phyloP scores from a whole-genome alignment of 2,113 vertebrate species.

The Dipodomys ordii region DNA sequence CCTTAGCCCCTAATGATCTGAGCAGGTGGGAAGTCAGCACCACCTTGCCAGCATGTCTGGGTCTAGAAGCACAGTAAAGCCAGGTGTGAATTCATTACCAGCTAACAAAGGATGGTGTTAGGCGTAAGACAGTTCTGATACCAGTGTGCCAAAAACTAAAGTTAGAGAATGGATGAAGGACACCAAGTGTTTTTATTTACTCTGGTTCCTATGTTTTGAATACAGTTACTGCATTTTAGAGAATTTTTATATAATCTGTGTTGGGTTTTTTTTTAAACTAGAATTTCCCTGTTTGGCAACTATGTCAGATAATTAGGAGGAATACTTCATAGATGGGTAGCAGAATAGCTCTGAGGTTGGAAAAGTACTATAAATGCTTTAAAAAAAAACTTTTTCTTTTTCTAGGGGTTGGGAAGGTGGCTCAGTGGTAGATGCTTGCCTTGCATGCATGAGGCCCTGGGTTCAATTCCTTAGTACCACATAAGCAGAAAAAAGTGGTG shows the following conservation, averaged over 20 bases:
- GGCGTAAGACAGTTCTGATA: accelerated
- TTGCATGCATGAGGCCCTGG: too few relatives aligned
- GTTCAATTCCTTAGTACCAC: too few relatives aligned
- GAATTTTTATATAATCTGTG: not conserved
- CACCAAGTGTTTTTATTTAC: not conserved
- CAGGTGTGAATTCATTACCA: accelerated
- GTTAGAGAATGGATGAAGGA: not conserved
- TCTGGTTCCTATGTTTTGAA: not conserved
- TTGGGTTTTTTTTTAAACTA: not conserved
- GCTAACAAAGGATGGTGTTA: not conserved
- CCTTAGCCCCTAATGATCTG: not conserved
- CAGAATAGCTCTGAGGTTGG: not conserved
- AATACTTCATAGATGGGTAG: not conserved
- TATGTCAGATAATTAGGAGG: not conserved
- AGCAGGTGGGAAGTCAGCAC: accelerated
- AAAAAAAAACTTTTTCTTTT: too few relatives aligned
- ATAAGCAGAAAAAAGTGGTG: too few relatives aligned
- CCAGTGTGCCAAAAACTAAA: accelerated
- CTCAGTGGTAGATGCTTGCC: too few relatives aligned
- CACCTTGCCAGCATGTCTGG: accelerated
- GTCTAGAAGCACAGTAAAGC: too few relatives aligned
- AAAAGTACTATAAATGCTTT: not conserved
- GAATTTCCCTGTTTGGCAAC: not conserved
- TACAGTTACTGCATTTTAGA: not conserved
- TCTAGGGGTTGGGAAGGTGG: too few relatives aligned